Evolutionary conservation across 2,113 vertebrate genomes (phyloP), one percentile per base, ranked within the genome.

Genomic region (Marmota flaviventris): DNA sequence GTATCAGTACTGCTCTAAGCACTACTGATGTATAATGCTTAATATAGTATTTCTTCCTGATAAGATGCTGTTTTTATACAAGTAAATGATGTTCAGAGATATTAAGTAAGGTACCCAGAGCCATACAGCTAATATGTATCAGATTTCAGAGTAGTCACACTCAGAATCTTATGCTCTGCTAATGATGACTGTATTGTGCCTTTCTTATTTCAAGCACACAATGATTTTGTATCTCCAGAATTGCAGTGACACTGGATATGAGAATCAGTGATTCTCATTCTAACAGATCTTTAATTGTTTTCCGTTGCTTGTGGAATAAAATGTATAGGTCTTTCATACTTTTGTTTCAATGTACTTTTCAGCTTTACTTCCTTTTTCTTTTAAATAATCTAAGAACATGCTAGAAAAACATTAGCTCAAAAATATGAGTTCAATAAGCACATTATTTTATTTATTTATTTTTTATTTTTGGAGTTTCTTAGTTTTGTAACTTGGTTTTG

Each of bases 21-120:
- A 58, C 78, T 88, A 65, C 2, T 5, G 4, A 79, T 69, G 37
- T 67, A 8, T 85, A 75, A 16, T 53, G 24, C 16, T n/a, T 51
- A 87, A 91, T 72, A 79, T 75, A 72, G 6, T 58, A 78, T 58
- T 48, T 73, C 87, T 67, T 72, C 5, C 27, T 65, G 17, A 53
- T 81, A 37, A 84, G 56, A 78, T 77, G 16, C 3, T 65, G 16
- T 77, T 95, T 89, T 48, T 34, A 25, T 45, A 42, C 7, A 34
- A 27, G 32, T 73, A 94, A 94, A 65, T 90, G 24, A 85, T 69
- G 8, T 56, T 1, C 51, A 89, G 51, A 67, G 29, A 81, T 87
- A 48, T 83, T 89, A 75, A 90, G 39, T 89, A 97, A 73, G 13
- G 85, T 73, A 14, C 14, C 39, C 25, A 63, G 82, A 85, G 24